Evolutionary conservation across 2,113 vertebrate species (phyloP), one percentile per base, ranked within the genome.

Genomic region (Acanthochromis polyacanthus): DNA sequence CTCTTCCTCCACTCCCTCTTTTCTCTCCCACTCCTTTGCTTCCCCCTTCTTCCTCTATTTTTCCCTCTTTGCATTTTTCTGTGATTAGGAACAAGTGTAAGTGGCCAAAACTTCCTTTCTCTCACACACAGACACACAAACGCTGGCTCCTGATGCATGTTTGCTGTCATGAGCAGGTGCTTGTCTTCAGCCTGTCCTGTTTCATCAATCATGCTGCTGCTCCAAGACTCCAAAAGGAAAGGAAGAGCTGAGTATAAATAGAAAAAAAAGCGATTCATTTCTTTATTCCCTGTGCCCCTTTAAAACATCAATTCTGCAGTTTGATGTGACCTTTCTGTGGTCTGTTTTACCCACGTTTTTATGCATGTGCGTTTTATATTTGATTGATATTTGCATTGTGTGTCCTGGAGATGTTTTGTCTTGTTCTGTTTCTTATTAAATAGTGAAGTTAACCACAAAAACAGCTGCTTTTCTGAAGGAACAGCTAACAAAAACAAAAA

Each of bases 131-230:
- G 1, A 3, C 30, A 10, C 20, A 68, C 22, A 56, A n/a, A 28
- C 2, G 45, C 50, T 30, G 30, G 51, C 38, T 71, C 53, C 60
- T 73, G 77, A n/a, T 85, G 81, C 56, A 70, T 64, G 53, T 81
- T 82, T 64, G 58, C 82, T 89, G 82, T 81, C 23, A 75, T 78
- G 68, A 68, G 77, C 85, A 91, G 85, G 81, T 91, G 82, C 69
- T 85, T 82, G 56, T 83, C 83, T 85, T 92, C 84, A 85, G 60
- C 75, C 63, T 71, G 74, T 88, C 82, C 53, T 51, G 25, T 45
- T 40, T 84, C 80, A 80, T 87, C 69, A 61, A 70, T 89, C 78
- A 88, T 48, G 56, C 17, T 7, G 20, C 15, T 72, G 52, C 16
- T n/a, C 19, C 23, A 57, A 53, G 45, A 43, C 19, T 53, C 22